Percentiles rank a stretch among this genome's conserved stretches.
phyloP scores from a whole-genome alignment of 2,797 vertebrate species.

The Heteromormyrus szaboi region DNA sequence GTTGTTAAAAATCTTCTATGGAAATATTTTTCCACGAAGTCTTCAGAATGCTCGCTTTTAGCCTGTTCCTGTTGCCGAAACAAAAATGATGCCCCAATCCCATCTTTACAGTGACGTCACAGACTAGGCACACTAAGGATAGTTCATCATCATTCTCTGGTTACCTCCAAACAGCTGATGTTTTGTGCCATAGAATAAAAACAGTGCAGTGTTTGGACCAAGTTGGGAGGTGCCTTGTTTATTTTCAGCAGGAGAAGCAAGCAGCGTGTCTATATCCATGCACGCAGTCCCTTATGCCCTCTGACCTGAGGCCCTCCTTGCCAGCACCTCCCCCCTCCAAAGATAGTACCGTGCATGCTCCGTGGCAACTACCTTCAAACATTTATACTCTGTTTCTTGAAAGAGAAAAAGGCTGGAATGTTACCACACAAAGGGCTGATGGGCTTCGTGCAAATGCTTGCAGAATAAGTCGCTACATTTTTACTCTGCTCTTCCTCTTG shows the following conservation, averaged over 20 bases:
- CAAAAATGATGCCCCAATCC: not conserved
- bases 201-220: not conserved
- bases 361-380: not conserved
- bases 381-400: not conserved
- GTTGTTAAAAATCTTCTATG: not conserved
- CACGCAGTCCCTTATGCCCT: slow-evolving; percentile 1
- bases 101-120: not conserved
- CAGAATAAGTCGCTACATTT: not conserved
- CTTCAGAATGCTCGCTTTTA: not conserved
- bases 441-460: not conserved
- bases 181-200: not conserved
- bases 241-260: not conserved
- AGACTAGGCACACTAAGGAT: not conserved
- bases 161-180: not conserved
- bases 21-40: not conserved
- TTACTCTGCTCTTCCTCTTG: not conserved
- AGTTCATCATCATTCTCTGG: not conserved
- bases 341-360: slow-evolving; percentile 1
- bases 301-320: not conserved
- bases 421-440: not conserved
- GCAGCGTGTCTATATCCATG: not conserved
- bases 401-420: not conserved
- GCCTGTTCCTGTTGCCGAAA: not conserved
- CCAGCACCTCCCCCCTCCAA: not conserved
- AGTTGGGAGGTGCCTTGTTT: not conserved